A percentile compares a stretch with the other conserved stretches of the same genome.
These are phyloP conservation scores for Anagyrus pseudococci DNA, from an alignment of 2,888 invertebrate species.

Conservation along the genomic window DNA sequence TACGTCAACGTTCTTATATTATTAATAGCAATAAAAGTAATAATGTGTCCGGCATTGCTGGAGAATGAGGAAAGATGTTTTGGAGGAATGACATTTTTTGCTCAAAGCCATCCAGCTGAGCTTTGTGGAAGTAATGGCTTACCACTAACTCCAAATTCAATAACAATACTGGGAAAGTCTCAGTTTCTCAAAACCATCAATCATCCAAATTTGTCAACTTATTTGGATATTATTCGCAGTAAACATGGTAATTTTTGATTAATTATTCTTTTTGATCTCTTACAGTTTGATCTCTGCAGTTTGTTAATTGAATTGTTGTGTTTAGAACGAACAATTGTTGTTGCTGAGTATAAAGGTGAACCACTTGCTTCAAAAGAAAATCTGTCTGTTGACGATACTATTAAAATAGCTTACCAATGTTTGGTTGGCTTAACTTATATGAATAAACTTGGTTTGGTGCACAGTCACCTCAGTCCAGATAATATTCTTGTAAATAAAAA, in stretches of 20 bases:
- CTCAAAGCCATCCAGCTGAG: slow-evolving; percentile 87
- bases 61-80: slow-evolving; percentile 67
- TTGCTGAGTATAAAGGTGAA: slow-evolving; percentile 79
- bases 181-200: slow-evolving; percentile 80
- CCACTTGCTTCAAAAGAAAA: slow-evolving; percentile 67
- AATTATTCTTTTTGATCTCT: too few relatives aligned
- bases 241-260: slow-evolving; percentile 77
- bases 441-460: slow-evolving; percentile 75
- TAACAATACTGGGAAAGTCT: slow-evolving; percentile 89
- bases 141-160: slow-evolving; percentile 95
- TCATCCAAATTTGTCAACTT: slow-evolving; percentile 85
- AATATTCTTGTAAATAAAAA: slow-evolving; percentile 80
- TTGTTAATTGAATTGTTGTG: slow-evolving; percentile 36
- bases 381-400: slow-evolving; percentile 64
- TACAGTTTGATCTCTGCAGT: slow-evolving; percentile 2
- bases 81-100: slow-evolving; percentile 91
- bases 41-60: slow-evolving; percentile 59
- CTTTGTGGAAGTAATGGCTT: slow-evolving; percentile 95
- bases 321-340: slow-evolving; percentile 81
- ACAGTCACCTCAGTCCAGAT: slow-evolving; percentile 81
- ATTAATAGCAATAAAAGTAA: slow-evolving; percentile 16
- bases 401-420: slow-evolving; percentile 76
- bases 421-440: slow-evolving; percentile 76
- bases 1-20: too few relatives aligned
- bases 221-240: slow-evolving; percentile 89